Conservation (phyloP, 2,888 invertebrate species). For the Mesochorus sp. region DNA sequence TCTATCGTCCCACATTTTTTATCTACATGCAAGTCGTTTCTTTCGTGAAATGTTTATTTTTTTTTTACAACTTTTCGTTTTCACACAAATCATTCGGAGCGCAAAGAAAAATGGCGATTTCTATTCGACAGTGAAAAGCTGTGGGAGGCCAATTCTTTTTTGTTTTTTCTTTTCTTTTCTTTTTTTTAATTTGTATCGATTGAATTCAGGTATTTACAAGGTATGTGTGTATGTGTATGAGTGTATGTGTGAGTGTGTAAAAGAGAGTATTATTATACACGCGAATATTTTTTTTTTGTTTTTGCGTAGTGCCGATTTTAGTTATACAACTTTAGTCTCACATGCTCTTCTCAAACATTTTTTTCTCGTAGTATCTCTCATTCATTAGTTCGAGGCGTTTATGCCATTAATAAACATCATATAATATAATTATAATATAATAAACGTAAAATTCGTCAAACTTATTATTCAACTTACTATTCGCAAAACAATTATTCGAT, state of each 20-base stretch:
- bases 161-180: constrained; percentile 26
- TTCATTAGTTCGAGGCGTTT: constrained; percentile 43
- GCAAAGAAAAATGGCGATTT: constrained; percentile 2
- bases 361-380: constrained; percentile 38
- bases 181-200: constrained; percentile 41
- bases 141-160: neutral
- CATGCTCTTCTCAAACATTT: constrained; percentile 57
- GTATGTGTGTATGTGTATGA: too few species aligned
- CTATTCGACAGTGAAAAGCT: constrained; percentile 26
- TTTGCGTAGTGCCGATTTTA: constrained; percentile 70
- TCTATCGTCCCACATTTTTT: neutral
- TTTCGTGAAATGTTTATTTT: too few species aligned
- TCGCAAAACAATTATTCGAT: neutral
- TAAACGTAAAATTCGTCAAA: neutral
- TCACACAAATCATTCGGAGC: neutral
- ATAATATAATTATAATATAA: neutral
- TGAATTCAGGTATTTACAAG: constrained; percentile 73
- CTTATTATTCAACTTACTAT: neutral
- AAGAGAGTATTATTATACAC: constrained; percentile 68
- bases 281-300: constrained; percentile 53
- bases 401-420: constrained; percentile 12
- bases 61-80: neutral
- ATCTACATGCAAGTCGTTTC: too few species aligned
- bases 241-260: too few species aligned
- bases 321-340: constrained; percentile 67